Conservation (phyloP, 1,140 invertebrate species). For the Neodiprion fabricii region DNA sequence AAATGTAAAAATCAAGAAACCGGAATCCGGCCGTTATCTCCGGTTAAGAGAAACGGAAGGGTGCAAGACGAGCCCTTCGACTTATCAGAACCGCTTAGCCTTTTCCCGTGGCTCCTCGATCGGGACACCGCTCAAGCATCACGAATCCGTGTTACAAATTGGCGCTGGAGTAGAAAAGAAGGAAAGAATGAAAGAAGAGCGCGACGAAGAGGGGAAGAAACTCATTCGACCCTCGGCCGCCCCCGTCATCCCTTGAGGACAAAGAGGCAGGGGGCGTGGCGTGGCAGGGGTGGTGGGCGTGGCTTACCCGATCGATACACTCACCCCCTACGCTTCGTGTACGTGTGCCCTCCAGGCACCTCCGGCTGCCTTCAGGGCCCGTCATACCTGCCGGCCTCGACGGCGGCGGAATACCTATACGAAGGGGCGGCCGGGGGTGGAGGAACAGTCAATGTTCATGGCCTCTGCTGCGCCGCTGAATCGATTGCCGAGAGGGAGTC, state of each 20-base stretch:
- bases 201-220: not conserved
- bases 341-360: not conserved
- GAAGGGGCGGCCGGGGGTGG: conserved; percentile 27
- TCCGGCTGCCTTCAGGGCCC: not conserved
- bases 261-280: conserved; percentile 51
- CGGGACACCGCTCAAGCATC: conserved; percentile 10
- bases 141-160: conserved; percentile 34
- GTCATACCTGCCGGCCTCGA: not conserved
- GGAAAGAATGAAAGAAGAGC: not conserved
- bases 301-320: conserved; percentile 55
- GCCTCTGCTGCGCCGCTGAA: conserved; percentile 43
- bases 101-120: conserved; percentile 10
- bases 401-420: not conserved
- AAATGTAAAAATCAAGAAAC: too few species aligned
- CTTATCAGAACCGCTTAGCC: conserved; percentile 6
- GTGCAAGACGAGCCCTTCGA: not conserved
- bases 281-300: conserved; percentile 50
- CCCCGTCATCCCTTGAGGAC: conserved; percentile 31
- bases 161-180: conserved; percentile 32
- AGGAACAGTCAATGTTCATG: conserved; percentile 29
- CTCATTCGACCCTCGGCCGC: not conserved
- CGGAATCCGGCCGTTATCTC: not conserved
- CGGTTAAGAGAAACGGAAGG: not conserved
- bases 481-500: conserved; percentile 43
- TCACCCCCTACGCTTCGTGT: conserved; percentile 38